Conservation (phyloP, 1,140 invertebrate genomes). For the Lordiphosa clarofinis region DNA sequence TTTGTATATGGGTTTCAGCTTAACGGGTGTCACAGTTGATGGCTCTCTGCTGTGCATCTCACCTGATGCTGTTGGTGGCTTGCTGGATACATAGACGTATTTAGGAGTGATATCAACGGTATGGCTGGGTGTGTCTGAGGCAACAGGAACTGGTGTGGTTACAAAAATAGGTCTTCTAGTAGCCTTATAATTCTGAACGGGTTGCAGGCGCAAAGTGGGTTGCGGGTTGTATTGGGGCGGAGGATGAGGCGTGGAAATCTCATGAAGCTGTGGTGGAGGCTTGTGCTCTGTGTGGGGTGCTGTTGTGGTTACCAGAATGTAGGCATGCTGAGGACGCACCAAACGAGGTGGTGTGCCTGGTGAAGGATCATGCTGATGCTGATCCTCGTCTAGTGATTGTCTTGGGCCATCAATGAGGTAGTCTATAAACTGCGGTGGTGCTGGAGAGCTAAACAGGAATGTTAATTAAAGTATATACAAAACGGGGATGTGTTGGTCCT, state of each 20-base stretch:
- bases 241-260: slow-evolving; percentile 35
- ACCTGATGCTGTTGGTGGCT: slow-evolving; percentile 9
- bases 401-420: slow-evolving; percentile 69
- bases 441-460: slow-evolving; percentile 33
- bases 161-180: slow-evolving; percentile 57
- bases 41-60: slow-evolving; percentile 27
- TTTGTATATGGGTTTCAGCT: slow-evolving; percentile 60
- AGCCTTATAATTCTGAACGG: slow-evolving; percentile 51
- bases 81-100: slow-evolving; percentile 51
- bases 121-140: slow-evolving; percentile 39
- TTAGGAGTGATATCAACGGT: slow-evolving; percentile 65
- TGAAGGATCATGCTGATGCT: slow-evolving; percentile 17
- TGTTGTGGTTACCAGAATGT: slow-evolving; percentile 58
- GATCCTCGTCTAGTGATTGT: slow-evolving; percentile 68
- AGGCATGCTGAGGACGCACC: slow-evolving; percentile 48
- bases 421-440: slow-evolving; percentile 59
- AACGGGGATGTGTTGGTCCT: neutral
- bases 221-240: slow-evolving; percentile 53
- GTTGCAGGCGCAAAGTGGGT: slow-evolving; percentile 58
- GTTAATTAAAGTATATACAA: neutral
- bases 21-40: slow-evolving; percentile 45
- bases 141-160: slow-evolving; percentile 23
- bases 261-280: slow-evolving; percentile 28
- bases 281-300: slow-evolving; percentile 52
- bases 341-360: slow-evolving; percentile 12